Evolutionary conservation across 2,113 vertebrate species (phyloP), one percentile per base, ranked within the genome.

Genomic region (Micromys minutus): DNA sequence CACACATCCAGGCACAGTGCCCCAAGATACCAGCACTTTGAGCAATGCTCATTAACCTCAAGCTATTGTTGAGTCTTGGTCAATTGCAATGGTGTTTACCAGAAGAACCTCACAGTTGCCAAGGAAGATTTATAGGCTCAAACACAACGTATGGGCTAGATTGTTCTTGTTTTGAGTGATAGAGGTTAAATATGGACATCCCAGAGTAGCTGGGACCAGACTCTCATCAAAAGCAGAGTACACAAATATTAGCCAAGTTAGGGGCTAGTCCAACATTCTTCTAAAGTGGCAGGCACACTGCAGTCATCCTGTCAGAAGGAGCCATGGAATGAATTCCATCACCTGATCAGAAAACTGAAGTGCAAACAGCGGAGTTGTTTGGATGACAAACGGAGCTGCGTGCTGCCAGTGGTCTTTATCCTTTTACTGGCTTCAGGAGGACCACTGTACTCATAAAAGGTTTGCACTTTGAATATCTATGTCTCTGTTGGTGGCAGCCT

Each of bases 221-320:
- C 97, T 97, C 96, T 95, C 94, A 96, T 97, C 88, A 95, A 87
- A 93, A 92, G 96, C 89, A 31, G 86, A 96, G 95, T 76, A 50
- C 95, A 97, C 87, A 87, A 92, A 59, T 80, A 89, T 95, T 95
- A 91, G 97, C 96, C 96, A 96, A 97, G 85, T 94, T 87, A 84
- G 79, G 94, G 96, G 93, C 96, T 92, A 96, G 96, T 97, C 97
- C 96, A 96, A 47, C 97, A 95, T 97, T 97, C 92, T 94, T 96
- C 94, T 93, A 94, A 93, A 97, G 91, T 96, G 96, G 96, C 97
- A 97, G 96, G 96, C 97, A 97, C 95, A 97, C 71, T 96, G 97
- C 96, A 97, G 95, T 96, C 89, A 97, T 96, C 94, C 92, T 87
- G 95, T 95, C 96, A 93, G 95, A 86, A 83, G 87, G 75, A 89